Base-by-base conservation (phyloP, 1,140 invertebrate genomes). In the Probaryconus sp. region DNA sequence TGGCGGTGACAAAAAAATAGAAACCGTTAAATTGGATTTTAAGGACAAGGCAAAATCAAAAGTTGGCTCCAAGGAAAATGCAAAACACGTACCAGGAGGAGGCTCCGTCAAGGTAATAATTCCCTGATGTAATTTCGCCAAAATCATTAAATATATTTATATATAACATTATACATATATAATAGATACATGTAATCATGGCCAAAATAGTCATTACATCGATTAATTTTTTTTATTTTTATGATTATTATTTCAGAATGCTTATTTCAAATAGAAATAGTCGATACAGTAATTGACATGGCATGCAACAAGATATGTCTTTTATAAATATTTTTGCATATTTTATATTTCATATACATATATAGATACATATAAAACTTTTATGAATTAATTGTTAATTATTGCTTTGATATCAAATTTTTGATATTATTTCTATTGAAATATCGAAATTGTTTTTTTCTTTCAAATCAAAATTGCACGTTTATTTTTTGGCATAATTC, bases 1-100 rank as follows among this genome's bases (percentile, higher is more conserved):
- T 24, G 97, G 96, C 18, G 96, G 96, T 17, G 94, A 95, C 75
- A 96, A 96, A 84, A 97, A 97, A 89, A 96, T 98, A 35, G 94
- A 96, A 85, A 92, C 92, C 0, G 91, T 96, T 3, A 97, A 97
- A 84, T 87, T 97, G 60, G 94, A 96, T 76, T 98, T 97, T 87
- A 96, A 96, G 80, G 93, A 96, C 35, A 96, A 95, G 85, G 95
- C 95, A 5, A 95, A 95, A 83, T 90, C 95, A n/a, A 96, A 96
- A 90, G 92, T 97, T 56, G 95, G 95, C 33, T 98, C 96, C 13
- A 94, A 97, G 78, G 95, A 96, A 28, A 98, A 98, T 86, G 92
- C 96, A 7, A 93, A 94, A 75, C 94, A 97, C 83, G 89, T 91
- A 47, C 93, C 96, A 18, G 96, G 96, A 53, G 97, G 97, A 61